Percentiles rank a stretch among this genome's conserved stretches.
Conservation (phyloP, 2,113 vertebrate species). For the Speoplatyrhinus poulsoni region DNA sequence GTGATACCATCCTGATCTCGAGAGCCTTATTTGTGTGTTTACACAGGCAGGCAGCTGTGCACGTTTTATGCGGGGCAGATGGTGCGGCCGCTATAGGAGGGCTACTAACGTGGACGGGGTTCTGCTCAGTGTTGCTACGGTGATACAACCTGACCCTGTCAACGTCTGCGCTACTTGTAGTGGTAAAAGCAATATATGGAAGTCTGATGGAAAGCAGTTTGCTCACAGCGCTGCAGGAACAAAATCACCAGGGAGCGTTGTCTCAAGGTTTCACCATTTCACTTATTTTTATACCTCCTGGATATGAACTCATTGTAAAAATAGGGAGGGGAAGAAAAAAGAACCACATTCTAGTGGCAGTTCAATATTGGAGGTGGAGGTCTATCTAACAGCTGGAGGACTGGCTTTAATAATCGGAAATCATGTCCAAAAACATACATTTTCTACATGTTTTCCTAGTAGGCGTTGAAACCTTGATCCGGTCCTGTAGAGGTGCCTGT, state of each 20-base stretch:
- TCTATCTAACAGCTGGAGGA: too few relatives aligned
- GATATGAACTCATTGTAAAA: neutral
- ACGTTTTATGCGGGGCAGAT: conserved; percentile 41
- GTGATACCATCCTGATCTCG: too few relatives aligned
- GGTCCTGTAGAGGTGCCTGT: conserved; percentile 2
- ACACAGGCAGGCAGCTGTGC: conserved; percentile 61
- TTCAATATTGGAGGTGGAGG: too few relatives aligned
- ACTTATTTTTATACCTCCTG: neutral
- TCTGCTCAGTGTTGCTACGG: conserved; percentile 64
- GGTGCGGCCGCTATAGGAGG: conserved; percentile 36
- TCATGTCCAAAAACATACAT: too few relatives aligned
- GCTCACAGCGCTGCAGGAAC: conserved; percentile 30
- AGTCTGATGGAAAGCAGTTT: conserved; percentile 62
- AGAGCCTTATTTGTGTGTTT: conserved; percentile 32
- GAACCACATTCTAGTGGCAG: too few relatives aligned
- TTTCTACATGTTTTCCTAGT: too few relatives aligned
- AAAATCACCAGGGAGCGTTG: conserved; percentile 48
- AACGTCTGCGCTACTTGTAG: conserved; percentile 62
- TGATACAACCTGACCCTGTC: conserved; percentile 48
- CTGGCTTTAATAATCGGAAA: too few relatives aligned
- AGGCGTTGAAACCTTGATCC: neutral
- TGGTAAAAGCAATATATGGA: conserved; percentile 58
- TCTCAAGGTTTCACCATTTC: conserved; percentile 41
- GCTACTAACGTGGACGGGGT: conserved; percentile 19
- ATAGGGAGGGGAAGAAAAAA: too few relatives aligned